These are phyloP conservation scores for Hirudinaria manillensis DNA, from an alignment of 2,888 invertebrate genomes.

Conservation along the genomic window DNA sequence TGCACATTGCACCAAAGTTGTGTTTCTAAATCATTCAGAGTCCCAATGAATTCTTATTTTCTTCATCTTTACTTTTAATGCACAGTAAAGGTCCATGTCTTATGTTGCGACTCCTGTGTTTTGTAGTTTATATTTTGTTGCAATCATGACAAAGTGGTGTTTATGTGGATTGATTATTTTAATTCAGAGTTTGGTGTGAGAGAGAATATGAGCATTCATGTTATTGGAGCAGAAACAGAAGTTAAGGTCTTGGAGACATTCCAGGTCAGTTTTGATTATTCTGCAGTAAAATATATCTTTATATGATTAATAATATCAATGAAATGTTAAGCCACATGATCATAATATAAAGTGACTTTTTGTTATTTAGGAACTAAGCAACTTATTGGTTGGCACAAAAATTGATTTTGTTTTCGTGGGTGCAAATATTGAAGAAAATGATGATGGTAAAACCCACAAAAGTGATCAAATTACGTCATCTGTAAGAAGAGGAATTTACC, in stretches of 20 bases:
- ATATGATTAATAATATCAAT: background rate
- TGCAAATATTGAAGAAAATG: background rate
- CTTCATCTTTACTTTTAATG: background rate
- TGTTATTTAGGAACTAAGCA: background rate
- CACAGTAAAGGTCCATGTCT: too few species aligned
- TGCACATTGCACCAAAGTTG: too few species aligned
- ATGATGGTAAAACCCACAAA: background rate
- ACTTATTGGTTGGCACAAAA: background rate
- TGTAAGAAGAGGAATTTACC: background rate
- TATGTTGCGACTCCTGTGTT: too few species aligned
- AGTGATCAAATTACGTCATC: background rate
- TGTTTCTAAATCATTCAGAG: too few species aligned
- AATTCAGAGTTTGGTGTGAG: background rate
- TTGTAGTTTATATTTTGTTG: too few species aligned
- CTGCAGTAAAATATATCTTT: background rate
- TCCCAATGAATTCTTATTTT: background rate
- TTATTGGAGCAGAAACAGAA: constrained; percentile 2
- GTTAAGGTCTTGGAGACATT: background rate
- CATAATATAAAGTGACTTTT: background rate
- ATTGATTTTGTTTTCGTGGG: background rate
- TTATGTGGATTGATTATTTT: background rate
- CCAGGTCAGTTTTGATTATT: background rate
- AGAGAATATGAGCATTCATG: background rate
- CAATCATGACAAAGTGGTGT: too few species aligned
- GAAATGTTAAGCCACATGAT: background rate